Percentiles rank a stretch among this genome's conserved stretches.
Evolutionary conservation across 2,797 vertebrate genomes (phyloP).

Genomic region (Lacerta agilis): DNA sequence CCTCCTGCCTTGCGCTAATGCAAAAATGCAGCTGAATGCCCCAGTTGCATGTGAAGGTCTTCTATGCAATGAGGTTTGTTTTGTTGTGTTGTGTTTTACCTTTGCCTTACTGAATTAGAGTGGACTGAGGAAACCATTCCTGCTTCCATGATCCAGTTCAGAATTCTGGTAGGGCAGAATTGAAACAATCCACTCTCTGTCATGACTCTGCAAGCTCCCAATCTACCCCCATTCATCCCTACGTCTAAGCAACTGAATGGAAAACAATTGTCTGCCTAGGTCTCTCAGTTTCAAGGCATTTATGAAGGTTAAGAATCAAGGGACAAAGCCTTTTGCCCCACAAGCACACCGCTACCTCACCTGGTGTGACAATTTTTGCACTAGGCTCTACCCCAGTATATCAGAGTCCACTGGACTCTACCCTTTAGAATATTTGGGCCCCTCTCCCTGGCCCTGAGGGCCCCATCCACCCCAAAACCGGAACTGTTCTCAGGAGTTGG

Average conservation of each 20-base stretch:
- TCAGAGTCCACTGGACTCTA: neutral
- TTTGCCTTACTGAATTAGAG: neutral
- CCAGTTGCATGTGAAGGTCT: neutral
- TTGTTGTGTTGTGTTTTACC: neutral
- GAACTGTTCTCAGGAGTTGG: neutral
- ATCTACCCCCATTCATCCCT: neutral
- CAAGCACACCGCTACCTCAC: neutral
- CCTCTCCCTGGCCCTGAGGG: neutral
- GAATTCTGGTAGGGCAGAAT: neutral
- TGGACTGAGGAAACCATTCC: neutral
- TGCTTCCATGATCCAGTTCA: neutral
- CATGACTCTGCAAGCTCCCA: neutral
- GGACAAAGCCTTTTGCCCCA: neutral
- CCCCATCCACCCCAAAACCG: neutral
- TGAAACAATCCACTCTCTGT: neutral
- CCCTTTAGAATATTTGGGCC: neutral
- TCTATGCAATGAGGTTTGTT: neutral
- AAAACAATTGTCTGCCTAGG: neutral
- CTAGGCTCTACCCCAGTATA: neutral
- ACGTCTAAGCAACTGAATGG: neutral
- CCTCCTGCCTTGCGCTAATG: too few species aligned
- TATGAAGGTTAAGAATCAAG: neutral
- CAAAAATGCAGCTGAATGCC: too few species aligned
- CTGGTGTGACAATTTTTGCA: neutral
- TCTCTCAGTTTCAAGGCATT: neutral